These are phyloP conservation scores for Petromus typicus DNA, from an alignment of 2,113 vertebrate genomes.

Conservation along the genomic window DNA sequence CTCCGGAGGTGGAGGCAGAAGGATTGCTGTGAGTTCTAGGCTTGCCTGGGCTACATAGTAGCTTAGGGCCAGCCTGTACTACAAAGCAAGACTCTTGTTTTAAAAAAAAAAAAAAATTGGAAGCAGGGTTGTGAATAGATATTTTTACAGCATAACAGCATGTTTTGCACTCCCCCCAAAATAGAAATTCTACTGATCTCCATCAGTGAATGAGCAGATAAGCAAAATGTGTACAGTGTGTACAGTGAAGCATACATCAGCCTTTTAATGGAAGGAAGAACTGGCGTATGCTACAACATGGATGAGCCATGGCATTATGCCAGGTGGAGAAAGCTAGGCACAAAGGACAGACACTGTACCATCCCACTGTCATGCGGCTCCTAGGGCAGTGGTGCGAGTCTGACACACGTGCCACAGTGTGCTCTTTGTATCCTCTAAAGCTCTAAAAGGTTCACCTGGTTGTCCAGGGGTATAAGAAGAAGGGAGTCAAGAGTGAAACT, in stretches of 20 bases:
- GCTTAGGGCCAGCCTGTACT: too few relatives aligned
- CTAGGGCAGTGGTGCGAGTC: background rate
- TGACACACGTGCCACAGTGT: background rate
- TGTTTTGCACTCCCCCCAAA: background rate
- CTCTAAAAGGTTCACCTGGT: background rate
- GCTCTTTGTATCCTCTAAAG: background rate
- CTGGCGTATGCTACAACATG: background rate
- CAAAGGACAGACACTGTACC: background rate
- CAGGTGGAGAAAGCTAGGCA: background rate
- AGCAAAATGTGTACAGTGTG: background rate
- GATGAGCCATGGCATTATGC: background rate
- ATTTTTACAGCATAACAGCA: background rate
- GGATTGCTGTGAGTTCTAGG: too few relatives aligned
- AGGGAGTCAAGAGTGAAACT: background rate
- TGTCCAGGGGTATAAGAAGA: background rate
- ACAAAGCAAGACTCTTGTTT: too few relatives aligned
- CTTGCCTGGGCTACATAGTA: too few relatives aligned
- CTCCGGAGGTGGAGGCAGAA: too few relatives aligned
- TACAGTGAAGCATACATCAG: background rate
- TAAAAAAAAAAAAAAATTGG: too few relatives aligned
- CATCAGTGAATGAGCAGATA: background rate
- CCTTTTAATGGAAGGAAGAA: background rate
- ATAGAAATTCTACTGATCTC: background rate
- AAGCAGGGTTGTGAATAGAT: background rate
- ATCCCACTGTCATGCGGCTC: background rate